Conservation (phyloP, 2,888 invertebrate genomes). For the Nyleta sp. region DNA sequence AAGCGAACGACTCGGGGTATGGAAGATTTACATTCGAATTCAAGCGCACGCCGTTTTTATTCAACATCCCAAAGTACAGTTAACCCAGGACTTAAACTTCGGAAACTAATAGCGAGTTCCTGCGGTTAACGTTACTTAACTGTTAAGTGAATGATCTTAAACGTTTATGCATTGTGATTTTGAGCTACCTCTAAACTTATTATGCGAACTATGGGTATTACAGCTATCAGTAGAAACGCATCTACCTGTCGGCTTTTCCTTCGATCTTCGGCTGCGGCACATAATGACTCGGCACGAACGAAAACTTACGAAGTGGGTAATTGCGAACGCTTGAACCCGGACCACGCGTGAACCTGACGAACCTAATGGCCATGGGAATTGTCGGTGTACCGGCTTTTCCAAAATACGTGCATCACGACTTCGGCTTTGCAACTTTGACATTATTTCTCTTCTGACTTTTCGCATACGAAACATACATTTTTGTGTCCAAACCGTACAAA, state of each 20-base stretch:
- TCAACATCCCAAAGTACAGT: constrained; percentile 23
- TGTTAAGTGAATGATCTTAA: constrained; percentile 50
- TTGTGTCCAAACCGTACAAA: too few species aligned
- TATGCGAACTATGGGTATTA: constrained; percentile 59
- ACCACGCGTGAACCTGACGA: constrained; percentile 66
- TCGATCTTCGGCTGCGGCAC: constrained; percentile 35
- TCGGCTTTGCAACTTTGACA: constrained; percentile 18
- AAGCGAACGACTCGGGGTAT: not conserved
- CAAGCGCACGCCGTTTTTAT: constrained; percentile 1
- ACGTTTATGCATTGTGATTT: constrained; percentile 53
- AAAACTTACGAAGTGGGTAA: constrained; percentile 70
- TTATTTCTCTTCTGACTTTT: constrained; percentile 1
- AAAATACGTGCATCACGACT: constrained; percentile 59
- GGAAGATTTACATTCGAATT: not conserved
- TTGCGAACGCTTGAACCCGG: constrained; percentile 71
- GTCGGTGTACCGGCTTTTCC: constrained; percentile 48
- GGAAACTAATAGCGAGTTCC: constrained; percentile 34
- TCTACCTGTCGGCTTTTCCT: constrained; percentile 54
- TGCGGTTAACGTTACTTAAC: constrained; percentile 46
- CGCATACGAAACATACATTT: too few species aligned
- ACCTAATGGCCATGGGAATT: constrained; percentile 66
- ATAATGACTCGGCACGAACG: constrained; percentile 65
- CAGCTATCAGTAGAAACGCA: constrained; percentile 57
- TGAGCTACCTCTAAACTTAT: constrained; percentile 57
- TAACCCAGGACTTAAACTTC: constrained; percentile 19